Evolutionary conservation across 2,797 vertebrate genomes (phyloP).

Genomic region (Astyanax mexicanus): DNA sequence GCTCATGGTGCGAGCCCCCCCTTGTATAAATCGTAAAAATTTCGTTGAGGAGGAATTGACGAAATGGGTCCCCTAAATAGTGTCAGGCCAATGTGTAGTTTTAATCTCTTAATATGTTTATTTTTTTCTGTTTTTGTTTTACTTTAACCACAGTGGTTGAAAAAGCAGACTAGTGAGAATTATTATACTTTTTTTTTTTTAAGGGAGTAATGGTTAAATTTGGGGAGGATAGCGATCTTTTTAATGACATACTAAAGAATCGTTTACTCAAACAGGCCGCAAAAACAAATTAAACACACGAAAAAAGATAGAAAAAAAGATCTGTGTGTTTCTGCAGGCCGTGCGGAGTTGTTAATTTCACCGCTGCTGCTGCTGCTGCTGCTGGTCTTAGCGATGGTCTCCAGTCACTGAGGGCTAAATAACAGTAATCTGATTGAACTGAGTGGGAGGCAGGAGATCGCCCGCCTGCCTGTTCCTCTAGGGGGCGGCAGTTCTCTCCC

Average conservation of each 20-base stretch:
- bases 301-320: neutral
- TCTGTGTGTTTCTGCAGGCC: neutral
- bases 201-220: conserved; percentile 6
- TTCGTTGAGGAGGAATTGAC: neutral
- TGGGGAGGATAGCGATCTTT: neutral
- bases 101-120: conserved; percentile 9
- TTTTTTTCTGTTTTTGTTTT: conserved; percentile 1
- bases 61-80: neutral
- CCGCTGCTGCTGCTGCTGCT: neutral
- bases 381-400: neutral
- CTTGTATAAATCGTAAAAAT: neutral
- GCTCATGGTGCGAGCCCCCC: neutral
- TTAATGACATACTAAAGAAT: conserved; percentile 21
- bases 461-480: neutral
- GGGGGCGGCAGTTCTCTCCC: neutral
- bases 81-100: conserved; percentile 1
- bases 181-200: neutral
- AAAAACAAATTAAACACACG: no score
- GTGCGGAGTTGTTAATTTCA: neutral
- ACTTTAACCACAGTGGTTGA: conserved; percentile 20
- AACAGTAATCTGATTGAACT: neutral
- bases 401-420: neutral
- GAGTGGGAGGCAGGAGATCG: neutral
- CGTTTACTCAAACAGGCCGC: conserved; percentile 50
- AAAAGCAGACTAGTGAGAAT: neutral